These are phyloP conservation scores for Thunnus maccoyii DNA, from an alignment of 2,113 vertebrate species.

Conservation along the genomic window DNA sequence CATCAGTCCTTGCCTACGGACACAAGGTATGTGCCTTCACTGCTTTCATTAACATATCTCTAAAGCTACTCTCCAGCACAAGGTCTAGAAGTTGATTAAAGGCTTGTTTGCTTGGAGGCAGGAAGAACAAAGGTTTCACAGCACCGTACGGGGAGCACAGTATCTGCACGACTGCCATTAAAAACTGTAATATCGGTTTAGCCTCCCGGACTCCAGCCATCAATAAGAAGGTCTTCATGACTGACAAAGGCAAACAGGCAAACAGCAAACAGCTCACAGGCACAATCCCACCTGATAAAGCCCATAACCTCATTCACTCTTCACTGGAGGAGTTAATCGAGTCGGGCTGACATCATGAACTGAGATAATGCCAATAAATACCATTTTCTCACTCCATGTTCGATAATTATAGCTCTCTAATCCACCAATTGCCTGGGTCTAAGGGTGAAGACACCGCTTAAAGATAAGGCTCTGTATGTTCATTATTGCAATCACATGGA, in stretches of 20 bases:
- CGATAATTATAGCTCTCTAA: slow-evolving; percentile 77
- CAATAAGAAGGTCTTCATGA: slow-evolving; percentile 74
- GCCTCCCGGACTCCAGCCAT: slow-evolving; percentile 69
- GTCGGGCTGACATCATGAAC: slow-evolving; percentile 81
- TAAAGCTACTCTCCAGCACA: slow-evolving; percentile 55
- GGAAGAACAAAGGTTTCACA: slow-evolving; percentile 59
- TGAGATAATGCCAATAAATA: slow-evolving; percentile 81
- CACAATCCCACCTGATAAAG: slow-evolving; percentile 79
- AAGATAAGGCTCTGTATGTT: slow-evolving; percentile 59
- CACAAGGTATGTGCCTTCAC: slow-evolving; percentile 14
- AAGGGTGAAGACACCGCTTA: slow-evolving; percentile 62
- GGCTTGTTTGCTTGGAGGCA: slow-evolving; percentile 59
- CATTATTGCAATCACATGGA: slow-evolving; percentile 50
- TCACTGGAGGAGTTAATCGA: slow-evolving; percentile 78
- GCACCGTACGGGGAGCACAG: slow-evolving; percentile 42
- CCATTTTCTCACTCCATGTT: slow-evolving; percentile 69
- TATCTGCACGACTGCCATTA: slow-evolving; percentile 71
- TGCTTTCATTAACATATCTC: slow-evolving; percentile 64
- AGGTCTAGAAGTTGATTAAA: slow-evolving; percentile 73
- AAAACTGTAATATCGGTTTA: slow-evolving; percentile 78
- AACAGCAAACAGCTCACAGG: slow-evolving; percentile 73
- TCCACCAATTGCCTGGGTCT: slow-evolving; percentile 63
- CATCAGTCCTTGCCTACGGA: slow-evolving; percentile 19
- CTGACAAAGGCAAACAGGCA: slow-evolving; percentile 77
- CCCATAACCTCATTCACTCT: slow-evolving; percentile 75